These are phyloP conservation scores for Drosophila anomelani DNA, from an alignment of 2,888 invertebrate genomes.

Conservation along the genomic window DNA sequence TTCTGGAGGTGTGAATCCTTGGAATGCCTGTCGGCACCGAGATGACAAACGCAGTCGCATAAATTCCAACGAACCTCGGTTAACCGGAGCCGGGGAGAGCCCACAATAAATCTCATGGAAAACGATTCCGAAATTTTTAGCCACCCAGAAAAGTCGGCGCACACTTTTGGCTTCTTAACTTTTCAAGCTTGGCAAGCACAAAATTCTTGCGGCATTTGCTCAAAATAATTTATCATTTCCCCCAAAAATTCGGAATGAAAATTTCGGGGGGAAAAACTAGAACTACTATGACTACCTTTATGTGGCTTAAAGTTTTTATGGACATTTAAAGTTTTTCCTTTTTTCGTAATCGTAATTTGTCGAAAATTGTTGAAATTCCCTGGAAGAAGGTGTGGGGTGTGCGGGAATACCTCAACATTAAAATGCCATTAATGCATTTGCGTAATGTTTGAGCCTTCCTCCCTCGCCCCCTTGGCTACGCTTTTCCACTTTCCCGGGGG, in stretches of 20 bases:
- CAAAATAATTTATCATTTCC: constrained; percentile 77
- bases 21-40: constrained; percentile 47
- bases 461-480: not conserved
- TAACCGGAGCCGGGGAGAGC: constrained; percentile 73
- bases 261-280: not conserved
- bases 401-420: constrained; percentile 74
- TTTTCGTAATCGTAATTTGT: constrained; percentile 53
- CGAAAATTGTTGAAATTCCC: constrained; percentile 59
- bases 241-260: constrained; percentile 4
- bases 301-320: constrained; percentile 64
- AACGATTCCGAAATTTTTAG: constrained; percentile 81
- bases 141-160: constrained; percentile 4
- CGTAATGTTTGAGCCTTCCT: constrained; percentile 66
- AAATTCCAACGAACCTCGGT: constrained; percentile 72
- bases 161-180: constrained; percentile 69
- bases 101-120: constrained; percentile 84
- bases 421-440: constrained; percentile 79
- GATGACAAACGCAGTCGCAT: constrained; percentile 74
- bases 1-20: constrained; percentile 69
- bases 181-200: constrained; percentile 58
- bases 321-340: constrained; percentile 60
- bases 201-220: constrained; percentile 76
- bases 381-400: not conserved
- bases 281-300: constrained; percentile 51
- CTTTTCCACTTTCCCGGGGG: constrained; percentile 20